phyloP scores from a whole-genome alignment of 1,140 invertebrate genomes.

The Meloidogyne hapla region DNA sequence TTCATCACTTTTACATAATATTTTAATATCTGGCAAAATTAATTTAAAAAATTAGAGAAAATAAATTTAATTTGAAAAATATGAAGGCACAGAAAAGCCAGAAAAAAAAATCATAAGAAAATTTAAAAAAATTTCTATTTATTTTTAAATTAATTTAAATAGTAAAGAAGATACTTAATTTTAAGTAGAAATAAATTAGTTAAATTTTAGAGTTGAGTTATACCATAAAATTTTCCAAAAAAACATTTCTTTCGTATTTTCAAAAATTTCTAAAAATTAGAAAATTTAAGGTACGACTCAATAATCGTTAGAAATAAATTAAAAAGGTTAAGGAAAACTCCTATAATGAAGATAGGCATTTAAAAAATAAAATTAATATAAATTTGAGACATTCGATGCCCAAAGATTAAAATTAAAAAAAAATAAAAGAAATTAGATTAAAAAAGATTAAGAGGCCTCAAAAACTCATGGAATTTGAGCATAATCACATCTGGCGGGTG shows the following conservation, averaged over 20 bases:
- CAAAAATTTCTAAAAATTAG: no score
- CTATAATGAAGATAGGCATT: no score
- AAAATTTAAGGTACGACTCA: no score
- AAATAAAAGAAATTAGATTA: neutral
- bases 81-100: neutral
- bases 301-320: neutral
- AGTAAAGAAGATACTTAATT: neutral
- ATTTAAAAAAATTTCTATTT: neutral
- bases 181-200: neutral
- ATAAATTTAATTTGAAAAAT: neutral
- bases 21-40: neutral
- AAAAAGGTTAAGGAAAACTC: no score
- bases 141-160: neutral
- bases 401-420: neutral
- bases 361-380: neutral
- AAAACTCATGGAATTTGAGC: neutral
- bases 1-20: neutral
- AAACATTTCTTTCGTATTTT: no score
- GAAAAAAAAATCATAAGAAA: neutral
- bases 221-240: neutral
- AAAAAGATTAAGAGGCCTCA: neutral
- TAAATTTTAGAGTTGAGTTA: neutral
- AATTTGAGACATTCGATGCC: neutral
- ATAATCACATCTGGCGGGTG: constrained; percentile 16
- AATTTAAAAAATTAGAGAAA: neutral